phyloP scores from a whole-genome alignment of 2,797 vertebrate genomes.

The Chanos chanos region DNA sequence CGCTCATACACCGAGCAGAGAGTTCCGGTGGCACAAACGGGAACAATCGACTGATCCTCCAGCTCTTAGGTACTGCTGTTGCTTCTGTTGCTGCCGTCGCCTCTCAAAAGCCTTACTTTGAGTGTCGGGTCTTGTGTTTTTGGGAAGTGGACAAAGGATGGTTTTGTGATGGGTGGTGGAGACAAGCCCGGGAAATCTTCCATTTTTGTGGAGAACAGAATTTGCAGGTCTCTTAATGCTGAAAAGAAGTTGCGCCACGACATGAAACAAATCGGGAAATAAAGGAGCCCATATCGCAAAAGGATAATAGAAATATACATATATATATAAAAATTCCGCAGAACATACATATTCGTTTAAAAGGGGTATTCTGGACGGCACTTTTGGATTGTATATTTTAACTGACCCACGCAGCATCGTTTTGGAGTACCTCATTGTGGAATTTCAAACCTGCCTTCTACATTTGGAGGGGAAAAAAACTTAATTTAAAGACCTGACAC shows the following conservation, averaged over 20 bases:
- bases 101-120: too few relatives aligned
- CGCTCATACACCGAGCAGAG: conserved; percentile 45
- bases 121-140: too few relatives aligned
- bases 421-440: conserved; percentile 48
- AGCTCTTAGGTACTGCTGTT: conserved; percentile 21
- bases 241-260: conserved; percentile 46
- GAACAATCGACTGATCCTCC: conserved; percentile 43
- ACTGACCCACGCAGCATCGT: conserved; percentile 44
- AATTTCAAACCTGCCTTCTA: conserved; percentile 36
- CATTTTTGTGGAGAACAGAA: conserved; percentile 46
- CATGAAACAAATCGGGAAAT: conserved; percentile 43
- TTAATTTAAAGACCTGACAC: conserved; percentile 5
- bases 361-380: conserved; percentile 28
- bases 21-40: conserved; percentile 45
- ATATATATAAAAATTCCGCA: conserved; percentile 18
- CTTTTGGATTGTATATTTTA: conserved; percentile 51
- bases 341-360: conserved; percentile 13
- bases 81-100: too few relatives aligned
- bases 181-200: conserved; percentile 50
- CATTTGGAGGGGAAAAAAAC: conserved; percentile 24
- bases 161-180: conserved; percentile 69
- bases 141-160: conserved; percentile 33
- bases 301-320: conserved; percentile 40
- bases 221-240: conserved; percentile 37
- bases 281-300: conserved; percentile 31